phyloP scores from a whole-genome alignment of 2,888 invertebrate species.

The Eupithecia exiguata region DNA sequence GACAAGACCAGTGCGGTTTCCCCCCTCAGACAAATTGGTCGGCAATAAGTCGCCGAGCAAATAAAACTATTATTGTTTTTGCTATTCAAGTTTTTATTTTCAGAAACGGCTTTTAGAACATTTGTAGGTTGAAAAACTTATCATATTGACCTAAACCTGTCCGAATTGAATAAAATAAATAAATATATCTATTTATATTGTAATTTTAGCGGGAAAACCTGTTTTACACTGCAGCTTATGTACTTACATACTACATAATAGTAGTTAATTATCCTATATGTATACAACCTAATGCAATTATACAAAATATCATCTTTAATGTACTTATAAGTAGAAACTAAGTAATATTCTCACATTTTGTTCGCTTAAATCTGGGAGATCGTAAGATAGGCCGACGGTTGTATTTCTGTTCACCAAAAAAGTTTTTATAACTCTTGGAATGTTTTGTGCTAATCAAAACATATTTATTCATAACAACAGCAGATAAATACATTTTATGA shows the following conservation, averaged over 20 bases:
- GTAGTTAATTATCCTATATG: slow-evolving; percentile 62
- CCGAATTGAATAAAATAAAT: slow-evolving; percentile 75
- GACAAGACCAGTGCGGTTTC: too few relatives aligned
- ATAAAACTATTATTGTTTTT: slow-evolving; percentile 36
- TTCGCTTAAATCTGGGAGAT: slow-evolving; percentile 58
- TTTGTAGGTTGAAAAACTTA: slow-evolving; percentile 37
- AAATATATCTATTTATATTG: slow-evolving; percentile 64
- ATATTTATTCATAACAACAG: not conserved
- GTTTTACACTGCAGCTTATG: slow-evolving; percentile 71
- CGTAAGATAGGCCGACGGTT: slow-evolving; percentile 30
- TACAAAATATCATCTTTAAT: slow-evolving; percentile 79
- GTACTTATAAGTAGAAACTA: slow-evolving; percentile 75
- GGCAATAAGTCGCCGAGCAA: not conserved
- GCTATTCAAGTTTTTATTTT: slow-evolving; percentile 63
- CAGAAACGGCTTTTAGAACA: slow-evolving; percentile 62
- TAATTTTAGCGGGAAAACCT: slow-evolving; percentile 62
- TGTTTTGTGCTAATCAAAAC: slow-evolving; percentile 17
- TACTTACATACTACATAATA: slow-evolving; percentile 63
- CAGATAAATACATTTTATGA: not conserved
- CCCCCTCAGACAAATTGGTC: too few relatives aligned
- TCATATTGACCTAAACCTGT: slow-evolving; percentile 66
- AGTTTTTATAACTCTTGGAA: slow-evolving; percentile 21
- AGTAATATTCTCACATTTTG: slow-evolving; percentile 69
- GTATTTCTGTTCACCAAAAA: slow-evolving; percentile 9
- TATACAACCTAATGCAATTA: slow-evolving; percentile 80